Base-by-base conservation (phyloP, 2,888 invertebrate genomes). In the Athrips mouffetella region DNA sequence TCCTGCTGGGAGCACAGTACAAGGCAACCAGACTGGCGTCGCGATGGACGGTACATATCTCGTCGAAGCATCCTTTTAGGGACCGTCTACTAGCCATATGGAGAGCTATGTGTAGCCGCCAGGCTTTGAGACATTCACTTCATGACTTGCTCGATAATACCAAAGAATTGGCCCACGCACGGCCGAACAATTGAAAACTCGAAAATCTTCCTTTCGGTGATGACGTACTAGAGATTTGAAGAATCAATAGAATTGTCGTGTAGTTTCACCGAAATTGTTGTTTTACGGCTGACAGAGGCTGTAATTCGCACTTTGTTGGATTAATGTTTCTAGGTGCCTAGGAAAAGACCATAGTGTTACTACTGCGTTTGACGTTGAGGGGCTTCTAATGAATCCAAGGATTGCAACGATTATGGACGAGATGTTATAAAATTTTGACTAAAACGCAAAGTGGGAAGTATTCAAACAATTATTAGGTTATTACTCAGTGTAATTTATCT, bases 41-140 rank as follows among this genome's bases (percentile, higher is more conserved):
- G 94, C 93, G 56, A 93, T 94, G 93, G 95, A 95, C 73, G 94
- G 94, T 72, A 94, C 94, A 63, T 95, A 94, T 79, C 90, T 95
- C 73, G 95, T 95, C 67, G 95, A 95, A 81, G 95, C 94, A 67
- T 94, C 94, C 56, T 95, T 95, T 89, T 94, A 91, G 86, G 86
- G 76, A 54, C 80, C 80, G 66, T 68, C 84, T 48, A 65, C 77
- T 33, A 77, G 76, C 69, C 80, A 80, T 54, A 65, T 78, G 68
- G 85, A 87, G 70, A 85, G 52, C 48, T 44, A 46, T 23, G 51
- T 51, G 31, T 51, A 46, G 41, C 44, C 15, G 29, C 31, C 2
- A 25, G 15, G 27, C 25, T 41, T 27, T 11, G 8, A 41, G 27
- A 41, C 41, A 41, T 10, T 41, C n/a, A 25, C 25, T 40, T 13